Evolutionary conservation across 2,113 vertebrate species (phyloP), one percentile per base, ranked within the genome.

Genomic region (Oenanthe melanoleuca): DNA sequence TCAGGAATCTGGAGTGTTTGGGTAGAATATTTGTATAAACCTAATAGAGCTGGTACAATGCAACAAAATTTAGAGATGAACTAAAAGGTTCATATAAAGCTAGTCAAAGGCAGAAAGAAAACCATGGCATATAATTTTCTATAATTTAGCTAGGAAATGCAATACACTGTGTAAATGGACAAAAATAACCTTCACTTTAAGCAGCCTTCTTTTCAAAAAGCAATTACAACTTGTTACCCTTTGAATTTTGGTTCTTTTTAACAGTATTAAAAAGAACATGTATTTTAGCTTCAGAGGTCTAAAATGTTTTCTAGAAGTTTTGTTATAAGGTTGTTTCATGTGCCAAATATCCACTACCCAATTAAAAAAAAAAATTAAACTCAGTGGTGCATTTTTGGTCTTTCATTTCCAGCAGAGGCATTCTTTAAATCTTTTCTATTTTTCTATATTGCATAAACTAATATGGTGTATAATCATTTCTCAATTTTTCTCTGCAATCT

Each of bases 101-200:
- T 80, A 26, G 70, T 71, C 80, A 70, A 77, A 69, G 67, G 71
- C 73, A 82, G 40, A 37, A 89, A 86, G 60, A 89, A 86, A 94
- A 69, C 25, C 23, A 31, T 70, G 87, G 49, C 22, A 75, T 88
- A 49, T 84, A 93, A 92, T 96, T 95, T 95, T 89, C 78, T 86
- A 70, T 93, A 95, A 93, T 95, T 96, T 90, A 88, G 44, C 69
- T 70, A 91, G 59, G 44, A 95, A 89, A 94, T 88, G 49, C 45
- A 80, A 61, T 70, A 79, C 80, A 93, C 38, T 66, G 12, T 88
- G 49, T 55, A 96, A 95, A 92, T 90, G 84, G 75, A 71, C 63
- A 23, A 95, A 95, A 94, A 95, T 89, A 90, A 81, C 80, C 52
- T 91, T 79, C 73, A 65, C 53, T 95, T 96, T 87, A 82, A 59